These are phyloP conservation scores for Leucozona laternaria DNA, from an alignment of 2,888 invertebrate species.

Conservation along the genomic window DNA sequence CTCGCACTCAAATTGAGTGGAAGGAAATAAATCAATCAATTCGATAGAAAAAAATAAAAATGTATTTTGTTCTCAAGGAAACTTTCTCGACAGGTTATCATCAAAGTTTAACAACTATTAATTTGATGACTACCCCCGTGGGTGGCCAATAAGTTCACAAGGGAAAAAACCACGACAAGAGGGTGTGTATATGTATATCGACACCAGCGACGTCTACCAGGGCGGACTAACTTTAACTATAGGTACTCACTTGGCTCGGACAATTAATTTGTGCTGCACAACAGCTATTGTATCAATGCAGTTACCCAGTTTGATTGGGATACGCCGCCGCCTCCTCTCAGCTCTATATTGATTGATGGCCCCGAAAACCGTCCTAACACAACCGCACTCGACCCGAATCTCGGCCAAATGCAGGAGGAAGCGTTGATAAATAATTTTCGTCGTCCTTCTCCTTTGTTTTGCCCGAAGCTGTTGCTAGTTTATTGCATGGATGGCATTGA, in stretches of 20 bases:
- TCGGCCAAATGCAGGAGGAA: slow-evolving; percentile 59
- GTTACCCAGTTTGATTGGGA: slow-evolving; percentile 86
- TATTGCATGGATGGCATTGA: slow-evolving; percentile 63
- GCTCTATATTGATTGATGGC: slow-evolving; percentile 55
- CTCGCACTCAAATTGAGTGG: not conserved
- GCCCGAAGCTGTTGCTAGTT: not conserved
- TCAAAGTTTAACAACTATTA: slow-evolving; percentile 53
- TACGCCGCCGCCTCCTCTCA: slow-evolving; percentile 61
- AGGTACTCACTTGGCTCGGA: slow-evolving; percentile 82
- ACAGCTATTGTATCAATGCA: slow-evolving; percentile 86
- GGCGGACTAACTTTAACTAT: slow-evolving; percentile 46
- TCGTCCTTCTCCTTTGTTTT: slow-evolving; percentile 21
- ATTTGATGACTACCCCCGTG: slow-evolving; percentile 17
- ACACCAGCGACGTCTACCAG: not conserved
- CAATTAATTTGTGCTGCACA: slow-evolving; percentile 83
- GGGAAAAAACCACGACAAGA: not conserved
- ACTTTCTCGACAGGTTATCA: slow-evolving; percentile 30
- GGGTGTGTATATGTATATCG: not conserved
- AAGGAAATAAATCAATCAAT: slow-evolving; percentile 63
- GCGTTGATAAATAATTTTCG: slow-evolving; percentile 42
- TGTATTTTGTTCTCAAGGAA: slow-evolving; percentile 49
- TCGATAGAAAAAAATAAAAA: slow-evolving; percentile 13
- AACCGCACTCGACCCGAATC: slow-evolving; percentile 43
- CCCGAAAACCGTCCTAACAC: slow-evolving; percentile 7
- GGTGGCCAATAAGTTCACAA: slow-evolving; percentile 49